phyloP scores from a whole-genome alignment of 2,113 vertebrate genomes.

The Coturnix japonica region DNA sequence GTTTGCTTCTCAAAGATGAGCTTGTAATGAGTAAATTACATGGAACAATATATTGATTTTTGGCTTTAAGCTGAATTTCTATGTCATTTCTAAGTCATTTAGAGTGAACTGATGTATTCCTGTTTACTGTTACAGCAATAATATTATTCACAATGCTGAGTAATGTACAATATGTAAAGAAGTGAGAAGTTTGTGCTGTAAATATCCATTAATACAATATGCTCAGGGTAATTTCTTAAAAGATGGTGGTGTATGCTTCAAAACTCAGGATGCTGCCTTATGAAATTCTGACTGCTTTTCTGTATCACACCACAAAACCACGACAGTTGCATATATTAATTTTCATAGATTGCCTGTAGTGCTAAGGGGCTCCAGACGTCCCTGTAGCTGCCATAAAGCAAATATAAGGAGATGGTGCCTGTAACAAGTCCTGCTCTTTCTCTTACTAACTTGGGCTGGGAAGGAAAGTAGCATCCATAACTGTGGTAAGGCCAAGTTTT shows the following conservation, averaged over 20 bases:
- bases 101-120: not conserved
- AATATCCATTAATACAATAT: not conserved
- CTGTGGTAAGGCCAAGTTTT: not conserved
- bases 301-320: too few species aligned
- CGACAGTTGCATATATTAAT: not conserved
- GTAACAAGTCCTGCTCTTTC: not conserved
- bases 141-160: not conserved
- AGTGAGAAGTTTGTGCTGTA: not conserved
- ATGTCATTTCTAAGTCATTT: conserved; percentile 27
- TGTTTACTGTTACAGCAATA: not conserved
- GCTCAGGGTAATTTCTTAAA: not conserved
- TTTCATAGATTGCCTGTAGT: not conserved
- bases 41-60: conserved; percentile 57
- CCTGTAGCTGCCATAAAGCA: accelerated
- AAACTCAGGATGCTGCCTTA: not conserved
- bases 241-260: not conserved
- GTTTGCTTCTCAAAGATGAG: not conserved
- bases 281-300: not conserved
- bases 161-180: not conserved
- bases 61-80: not conserved
- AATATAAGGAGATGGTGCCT: not conserved
- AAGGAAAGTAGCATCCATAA: not conserved
- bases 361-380: not conserved
- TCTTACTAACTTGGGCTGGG: not conserved
- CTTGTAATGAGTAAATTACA: conserved; percentile 26